phyloP scores from a whole-genome alignment of 23 tunicate species.

The Diplosoma virens region DNA sequence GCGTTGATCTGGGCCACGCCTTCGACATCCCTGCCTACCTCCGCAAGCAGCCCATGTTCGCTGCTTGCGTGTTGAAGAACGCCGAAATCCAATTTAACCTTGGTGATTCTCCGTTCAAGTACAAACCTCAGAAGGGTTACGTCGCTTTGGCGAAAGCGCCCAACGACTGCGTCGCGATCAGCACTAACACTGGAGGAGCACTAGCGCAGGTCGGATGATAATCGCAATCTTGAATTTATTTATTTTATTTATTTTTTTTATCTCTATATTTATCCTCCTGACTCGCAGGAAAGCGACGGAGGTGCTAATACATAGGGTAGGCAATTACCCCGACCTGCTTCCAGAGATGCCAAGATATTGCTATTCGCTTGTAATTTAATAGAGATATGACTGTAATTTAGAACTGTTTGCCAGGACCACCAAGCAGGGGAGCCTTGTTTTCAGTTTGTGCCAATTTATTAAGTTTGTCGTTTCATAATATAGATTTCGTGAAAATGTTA shows the following conservation, averaged over 20 bases:
- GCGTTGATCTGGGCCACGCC: constrained; percentile 83
- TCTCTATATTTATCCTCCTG: too few species aligned
- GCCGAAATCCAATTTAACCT: constrained; percentile 82
- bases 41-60: constrained; percentile 62
- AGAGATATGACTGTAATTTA: too few species aligned
- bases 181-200: constrained; percentile 24
- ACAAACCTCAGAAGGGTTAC: constrained; percentile 50
- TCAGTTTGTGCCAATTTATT: background rate
- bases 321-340: too few species aligned
- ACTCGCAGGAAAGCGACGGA: too few species aligned
- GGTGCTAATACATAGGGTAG: too few species aligned
- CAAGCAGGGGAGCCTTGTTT: too few species aligned
- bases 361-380: too few species aligned
- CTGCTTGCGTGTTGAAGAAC: constrained; percentile 87
- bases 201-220: background rate
- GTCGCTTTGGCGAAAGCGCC: constrained; percentile 55
- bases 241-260: background rate
- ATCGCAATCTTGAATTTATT: background rate
- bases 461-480: background rate
- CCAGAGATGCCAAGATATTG: too few species aligned
- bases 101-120: constrained; percentile 67
- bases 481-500: too few species aligned
- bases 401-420: too few species aligned
- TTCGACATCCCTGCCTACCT: constrained; percentile 82
- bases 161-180: constrained; percentile 6